A percentile compares a stretch with the other conserved stretches of the same genome.
Conservation (phyloP, 2,113 vertebrate genomes). For the Ailurus styani region DNA sequence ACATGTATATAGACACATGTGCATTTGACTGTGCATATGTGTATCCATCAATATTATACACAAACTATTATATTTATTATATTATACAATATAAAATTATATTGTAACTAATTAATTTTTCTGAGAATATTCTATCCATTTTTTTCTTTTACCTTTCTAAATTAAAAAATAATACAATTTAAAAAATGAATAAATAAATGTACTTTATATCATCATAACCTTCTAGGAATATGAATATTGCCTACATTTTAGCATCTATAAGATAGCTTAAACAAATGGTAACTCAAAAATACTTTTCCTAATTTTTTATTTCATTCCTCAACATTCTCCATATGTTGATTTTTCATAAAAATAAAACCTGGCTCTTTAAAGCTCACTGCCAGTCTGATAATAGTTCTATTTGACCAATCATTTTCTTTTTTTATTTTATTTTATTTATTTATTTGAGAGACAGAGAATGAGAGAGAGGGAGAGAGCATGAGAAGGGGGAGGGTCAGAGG, state of each 20-base stretch:
- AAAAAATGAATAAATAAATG: not conserved
- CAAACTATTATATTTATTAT: no score
- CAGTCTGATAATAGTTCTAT: not conserved
- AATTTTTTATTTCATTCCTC: conserved; percentile 7
- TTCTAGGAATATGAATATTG: not conserved
- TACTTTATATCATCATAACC: not conserved
- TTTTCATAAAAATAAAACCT: conserved; percentile 33
- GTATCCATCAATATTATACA: not conserved
- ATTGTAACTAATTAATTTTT: no score
- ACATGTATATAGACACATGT: not conserved
- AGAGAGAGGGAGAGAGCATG: no score
- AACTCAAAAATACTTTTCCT: not conserved
- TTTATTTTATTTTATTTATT: no score
- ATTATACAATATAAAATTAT: no score
- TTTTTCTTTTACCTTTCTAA: not conserved
- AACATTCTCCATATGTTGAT: not conserved
- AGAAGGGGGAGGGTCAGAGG: no score
- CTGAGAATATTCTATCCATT: not conserved
- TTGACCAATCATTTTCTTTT: conserved; percentile 29
- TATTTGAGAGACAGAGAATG: no score
- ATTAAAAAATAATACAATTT: not conserved
- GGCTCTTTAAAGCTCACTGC: not conserved
- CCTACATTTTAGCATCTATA: not conserved
- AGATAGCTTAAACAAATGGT: not conserved
- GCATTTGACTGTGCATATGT: not conserved